phyloP scores from a whole-genome alignment of 2,797 vertebrate genomes.

The Carcharodon carcharias region DNA sequence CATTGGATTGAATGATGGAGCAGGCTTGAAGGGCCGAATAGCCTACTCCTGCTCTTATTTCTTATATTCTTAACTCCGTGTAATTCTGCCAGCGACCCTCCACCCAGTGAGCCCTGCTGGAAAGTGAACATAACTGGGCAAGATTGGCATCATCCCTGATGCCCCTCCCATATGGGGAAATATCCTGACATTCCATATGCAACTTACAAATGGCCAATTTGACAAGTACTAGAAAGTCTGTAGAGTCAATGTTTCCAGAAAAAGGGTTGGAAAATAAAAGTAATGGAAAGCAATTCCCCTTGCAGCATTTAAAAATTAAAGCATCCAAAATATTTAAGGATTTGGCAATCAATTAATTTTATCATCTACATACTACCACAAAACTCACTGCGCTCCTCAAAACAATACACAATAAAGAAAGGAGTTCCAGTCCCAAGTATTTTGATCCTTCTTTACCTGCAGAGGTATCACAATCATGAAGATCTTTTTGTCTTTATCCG shows the following conservation, averaged over 20 bases:
- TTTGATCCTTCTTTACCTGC: constrained; percentile 55
- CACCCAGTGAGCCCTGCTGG: background rate
- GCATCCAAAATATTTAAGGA: background rate
- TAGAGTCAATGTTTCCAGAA: no score
- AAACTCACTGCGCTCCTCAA: constrained; percentile 48
- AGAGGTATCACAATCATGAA: constrained; percentile 77
- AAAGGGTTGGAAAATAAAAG: background rate
- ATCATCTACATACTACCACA: background rate
- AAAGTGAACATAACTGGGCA: background rate
- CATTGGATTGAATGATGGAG: no score
- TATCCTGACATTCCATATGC: background rate
- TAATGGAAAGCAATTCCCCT: background rate
- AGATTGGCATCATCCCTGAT: background rate
- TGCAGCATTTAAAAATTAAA: background rate
- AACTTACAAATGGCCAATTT: background rate
- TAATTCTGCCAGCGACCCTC: background rate
- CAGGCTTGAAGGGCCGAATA: no score
- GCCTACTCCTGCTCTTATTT: no score
- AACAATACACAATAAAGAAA: background rate
- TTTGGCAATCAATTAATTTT: background rate
- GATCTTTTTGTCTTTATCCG: constrained; percentile 80
- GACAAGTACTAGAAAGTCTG: background rate
- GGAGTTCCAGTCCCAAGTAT: background rate
- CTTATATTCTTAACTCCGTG: no score
- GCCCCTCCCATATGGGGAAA: background rate